Conservation (phyloP, 2,888 invertebrate species). For the Dorcus hopei region DNA sequence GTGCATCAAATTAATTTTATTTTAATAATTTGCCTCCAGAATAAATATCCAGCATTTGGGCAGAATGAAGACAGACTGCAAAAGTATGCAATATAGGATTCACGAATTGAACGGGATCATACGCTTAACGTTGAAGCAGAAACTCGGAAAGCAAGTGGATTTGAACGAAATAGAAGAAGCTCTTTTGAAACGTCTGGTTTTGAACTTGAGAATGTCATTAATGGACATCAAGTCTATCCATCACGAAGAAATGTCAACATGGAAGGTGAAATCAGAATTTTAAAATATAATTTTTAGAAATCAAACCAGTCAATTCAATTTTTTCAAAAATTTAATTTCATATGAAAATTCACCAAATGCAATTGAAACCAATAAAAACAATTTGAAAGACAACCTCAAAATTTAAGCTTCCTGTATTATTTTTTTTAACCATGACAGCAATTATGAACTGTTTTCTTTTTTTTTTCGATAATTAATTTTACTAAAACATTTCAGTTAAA, state of each 20-base stretch:
- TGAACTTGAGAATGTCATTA: constrained; percentile 53
- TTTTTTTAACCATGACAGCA: no score
- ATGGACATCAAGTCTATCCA: constrained; percentile 50
- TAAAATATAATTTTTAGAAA: background rate
- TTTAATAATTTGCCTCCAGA: constrained; percentile 43
- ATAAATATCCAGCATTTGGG: constrained; percentile 65
- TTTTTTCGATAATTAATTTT: no score
- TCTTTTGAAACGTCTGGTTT: constrained; percentile 54
- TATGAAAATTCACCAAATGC: constrained; percentile 12
- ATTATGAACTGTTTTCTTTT: no score
- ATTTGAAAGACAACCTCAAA: constrained; percentile 56
- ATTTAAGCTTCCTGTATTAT: constrained; percentile 50
- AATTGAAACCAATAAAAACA: constrained; percentile 45
- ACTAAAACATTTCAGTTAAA: no score
- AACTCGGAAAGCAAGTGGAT: constrained; percentile 57
- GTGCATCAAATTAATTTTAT: background rate
- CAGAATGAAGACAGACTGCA: constrained; percentile 68
- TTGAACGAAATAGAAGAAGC: constrained; percentile 58
- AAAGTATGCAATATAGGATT: constrained; percentile 62
- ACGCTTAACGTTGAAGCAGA: constrained; percentile 52
- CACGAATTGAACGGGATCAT: constrained; percentile 56
- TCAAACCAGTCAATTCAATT: no score
- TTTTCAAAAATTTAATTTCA: background rate
- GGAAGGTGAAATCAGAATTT: constrained; percentile 37
- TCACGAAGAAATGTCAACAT: constrained; percentile 47